Evolutionary conservation across 2,888 invertebrate genomes (phyloP).

Genomic region (Melanotus villosus): DNA sequence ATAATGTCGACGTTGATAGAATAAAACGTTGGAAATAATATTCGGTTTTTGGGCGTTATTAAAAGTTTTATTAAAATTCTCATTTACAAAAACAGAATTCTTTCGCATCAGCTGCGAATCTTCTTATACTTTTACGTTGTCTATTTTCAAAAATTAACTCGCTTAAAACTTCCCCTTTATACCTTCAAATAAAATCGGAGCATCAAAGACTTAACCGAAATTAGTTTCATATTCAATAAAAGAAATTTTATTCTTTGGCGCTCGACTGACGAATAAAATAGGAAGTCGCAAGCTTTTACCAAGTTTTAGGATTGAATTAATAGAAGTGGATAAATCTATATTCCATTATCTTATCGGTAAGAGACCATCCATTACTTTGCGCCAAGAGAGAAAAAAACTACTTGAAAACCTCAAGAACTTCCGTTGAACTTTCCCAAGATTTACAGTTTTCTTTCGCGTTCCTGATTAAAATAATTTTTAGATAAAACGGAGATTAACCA

Average conservation of each 20-base stretch:
- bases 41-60: slow-evolving; percentile 7
- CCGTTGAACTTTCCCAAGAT: slow-evolving; percentile 27
- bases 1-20: slow-evolving; percentile 34
- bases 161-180: neutral
- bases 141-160: slow-evolving; percentile 2
- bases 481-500: slow-evolving; percentile 1
- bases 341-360: slow-evolving; percentile 43
- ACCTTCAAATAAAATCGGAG: neutral
- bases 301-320: slow-evolving; percentile 36
- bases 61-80: slow-evolving; percentile 23
- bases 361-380: slow-evolving; percentile 36
- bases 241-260: neutral
- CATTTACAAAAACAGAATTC: neutral
- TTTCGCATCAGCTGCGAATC: neutral
- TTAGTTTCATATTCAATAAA: neutral
- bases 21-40: slow-evolving; percentile 11
- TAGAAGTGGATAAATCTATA: slow-evolving; percentile 42
- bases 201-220: neutral
- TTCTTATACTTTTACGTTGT: neutral
- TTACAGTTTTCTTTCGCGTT: slow-evolving; percentile 23
- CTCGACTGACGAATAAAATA: neutral
- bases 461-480: slow-evolving; percentile 24
- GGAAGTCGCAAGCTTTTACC: slow-evolving; percentile 27
- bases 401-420: slow-evolving; percentile 32
- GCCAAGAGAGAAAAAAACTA: slow-evolving; percentile 32